phyloP scores from a whole-genome alignment of 1,140 invertebrate species.

The Cherax destructor region DNA sequence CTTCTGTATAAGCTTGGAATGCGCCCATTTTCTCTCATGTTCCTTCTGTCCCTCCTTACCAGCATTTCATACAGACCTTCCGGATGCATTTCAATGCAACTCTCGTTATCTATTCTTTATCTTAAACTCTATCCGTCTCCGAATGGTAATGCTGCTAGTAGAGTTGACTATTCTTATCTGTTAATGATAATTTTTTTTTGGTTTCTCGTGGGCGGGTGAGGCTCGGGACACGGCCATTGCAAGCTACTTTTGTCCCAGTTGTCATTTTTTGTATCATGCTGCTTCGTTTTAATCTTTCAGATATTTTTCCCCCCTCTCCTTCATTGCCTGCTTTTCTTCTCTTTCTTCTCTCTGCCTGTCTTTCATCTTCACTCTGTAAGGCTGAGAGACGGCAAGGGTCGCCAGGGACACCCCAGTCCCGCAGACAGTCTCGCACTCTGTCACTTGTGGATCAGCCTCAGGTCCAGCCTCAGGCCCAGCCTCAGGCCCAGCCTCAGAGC shows the following conservation, averaged over 20 bases:
- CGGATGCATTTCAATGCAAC: background rate
- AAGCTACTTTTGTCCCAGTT: background rate
- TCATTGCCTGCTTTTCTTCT: background rate
- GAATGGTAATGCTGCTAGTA: background rate
- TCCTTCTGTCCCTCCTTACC: background rate
- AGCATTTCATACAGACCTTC: background rate
- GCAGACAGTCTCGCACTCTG: background rate
- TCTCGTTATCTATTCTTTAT: conserved; percentile 2
- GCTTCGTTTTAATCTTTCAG: background rate
- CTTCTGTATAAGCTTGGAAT: conserved; percentile 1
- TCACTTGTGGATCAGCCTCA: background rate
- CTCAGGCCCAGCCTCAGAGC: background rate
- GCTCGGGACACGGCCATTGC: background rate
- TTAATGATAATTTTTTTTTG: background rate
- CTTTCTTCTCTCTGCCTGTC: background rate
- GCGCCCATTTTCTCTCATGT: background rate
- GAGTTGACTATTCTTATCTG: background rate
- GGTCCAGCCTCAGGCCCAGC: background rate
- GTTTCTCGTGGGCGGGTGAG: too few relatives aligned
- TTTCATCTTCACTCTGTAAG: conserved; percentile 18
- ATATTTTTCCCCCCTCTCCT: background rate
- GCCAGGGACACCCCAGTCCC: conserved; percentile 18
- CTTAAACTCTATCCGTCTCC: background rate
- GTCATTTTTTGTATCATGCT: background rate
- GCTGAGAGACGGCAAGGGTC: conserved; percentile 23